phyloP scores from a whole-genome alignment of 2,797 vertebrate species.

The Tokudaia muenninki region DNA sequence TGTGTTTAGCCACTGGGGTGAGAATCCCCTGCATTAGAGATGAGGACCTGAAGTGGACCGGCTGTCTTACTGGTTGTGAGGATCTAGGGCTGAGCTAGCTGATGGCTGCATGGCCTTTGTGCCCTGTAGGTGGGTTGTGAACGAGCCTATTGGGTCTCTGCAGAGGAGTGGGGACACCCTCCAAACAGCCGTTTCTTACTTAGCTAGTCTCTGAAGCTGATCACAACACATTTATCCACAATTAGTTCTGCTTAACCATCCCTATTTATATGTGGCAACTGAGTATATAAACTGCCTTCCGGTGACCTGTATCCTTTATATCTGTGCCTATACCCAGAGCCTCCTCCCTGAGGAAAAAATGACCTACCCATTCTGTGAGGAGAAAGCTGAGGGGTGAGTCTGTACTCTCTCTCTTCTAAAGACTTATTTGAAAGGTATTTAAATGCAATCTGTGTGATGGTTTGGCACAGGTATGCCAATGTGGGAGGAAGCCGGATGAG shows the following conservation, averaged over 20 bases:
- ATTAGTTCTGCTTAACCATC: neutral
- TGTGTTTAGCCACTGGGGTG: neutral
- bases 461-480: neutral
- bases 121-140: neutral
- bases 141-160: neutral
- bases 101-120: neutral
- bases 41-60: neutral
- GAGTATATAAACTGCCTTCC: neutral
- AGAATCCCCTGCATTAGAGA: neutral
- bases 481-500: neutral
- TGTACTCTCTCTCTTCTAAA: neutral
- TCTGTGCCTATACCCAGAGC: neutral
- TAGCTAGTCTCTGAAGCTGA: neutral
- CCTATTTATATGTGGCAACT: neutral
- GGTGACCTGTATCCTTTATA: neutral
- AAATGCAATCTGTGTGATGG: neutral
- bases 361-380: neutral
- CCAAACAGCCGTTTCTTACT: neutral
- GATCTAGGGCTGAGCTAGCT: neutral
- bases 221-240: neutral
- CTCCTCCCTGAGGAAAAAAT: neutral
- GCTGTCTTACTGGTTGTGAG: neutral
- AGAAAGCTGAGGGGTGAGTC: neutral
- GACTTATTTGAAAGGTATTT: neutral
- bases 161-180: neutral